phyloP scores from a whole-genome alignment of 2,113 vertebrate species.

The Pelmatolapia mariae region DNA sequence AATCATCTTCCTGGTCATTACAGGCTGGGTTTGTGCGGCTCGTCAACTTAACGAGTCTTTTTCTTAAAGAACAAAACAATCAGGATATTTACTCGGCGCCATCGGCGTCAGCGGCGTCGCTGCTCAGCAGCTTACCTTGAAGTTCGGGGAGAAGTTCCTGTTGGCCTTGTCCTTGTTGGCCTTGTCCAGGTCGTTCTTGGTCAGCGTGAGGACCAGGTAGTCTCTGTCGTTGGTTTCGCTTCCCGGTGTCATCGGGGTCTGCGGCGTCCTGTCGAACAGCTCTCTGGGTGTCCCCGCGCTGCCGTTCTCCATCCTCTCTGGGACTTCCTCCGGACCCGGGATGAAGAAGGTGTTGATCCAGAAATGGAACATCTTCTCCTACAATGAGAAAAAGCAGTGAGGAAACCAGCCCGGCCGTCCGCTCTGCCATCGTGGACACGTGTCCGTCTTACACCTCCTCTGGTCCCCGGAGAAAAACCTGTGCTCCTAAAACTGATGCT shows the following conservation, averaged over 20 bases:
- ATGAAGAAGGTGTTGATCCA: conserved; percentile 99
- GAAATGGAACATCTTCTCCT: conserved; percentile 99
- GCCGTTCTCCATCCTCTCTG: conserved; percentile 90
- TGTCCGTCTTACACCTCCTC: background rate
- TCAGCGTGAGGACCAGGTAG: conserved; percentile 89
- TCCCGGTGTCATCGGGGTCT: conserved; percentile 38
- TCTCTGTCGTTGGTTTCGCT: conserved; percentile 85
- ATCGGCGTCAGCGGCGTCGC: rapidly evolving
- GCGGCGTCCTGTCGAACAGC: background rate
- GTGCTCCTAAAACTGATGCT: background rate
- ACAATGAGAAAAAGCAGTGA: background rate
- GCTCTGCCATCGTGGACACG: background rate
- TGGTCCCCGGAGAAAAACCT: background rate
- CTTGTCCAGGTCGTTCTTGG: conserved; percentile 97
- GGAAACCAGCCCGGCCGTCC: too few species aligned
- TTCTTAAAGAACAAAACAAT: background rate
- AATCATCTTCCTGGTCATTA: background rate
- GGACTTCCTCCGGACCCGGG: conserved; percentile 88
- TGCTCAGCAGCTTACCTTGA: conserved; percentile 78
- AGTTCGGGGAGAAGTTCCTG: conserved; percentile 98
- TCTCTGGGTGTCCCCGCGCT: conserved; percentile 57
- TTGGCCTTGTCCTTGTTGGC: conserved; percentile 99
- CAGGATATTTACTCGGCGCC: background rate
- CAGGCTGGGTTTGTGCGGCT: background rate
- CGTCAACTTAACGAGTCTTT: background rate